These are phyloP conservation scores for Mormoops blainvillei DNA, from an alignment of 2,113 vertebrate genomes.

Conservation along the genomic window DNA sequence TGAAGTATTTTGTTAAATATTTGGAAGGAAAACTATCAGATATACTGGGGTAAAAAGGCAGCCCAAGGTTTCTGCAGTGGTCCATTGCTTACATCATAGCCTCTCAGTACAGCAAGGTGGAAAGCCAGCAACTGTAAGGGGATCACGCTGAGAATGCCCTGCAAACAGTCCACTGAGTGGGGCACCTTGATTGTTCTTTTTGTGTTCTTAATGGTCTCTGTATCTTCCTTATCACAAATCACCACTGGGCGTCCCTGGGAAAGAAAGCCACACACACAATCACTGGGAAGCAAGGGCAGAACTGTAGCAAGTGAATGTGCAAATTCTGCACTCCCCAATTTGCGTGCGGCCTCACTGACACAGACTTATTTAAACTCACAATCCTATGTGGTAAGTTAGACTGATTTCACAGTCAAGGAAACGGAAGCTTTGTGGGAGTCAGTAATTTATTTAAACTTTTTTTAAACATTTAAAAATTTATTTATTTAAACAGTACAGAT, in stretches of 20 bases:
- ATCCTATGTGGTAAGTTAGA: not conserved
- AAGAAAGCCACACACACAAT: not conserved
- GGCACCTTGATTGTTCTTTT: slow-evolving; percentile 95
- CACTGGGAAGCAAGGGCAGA: not conserved
- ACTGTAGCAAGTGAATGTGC: not conserved
- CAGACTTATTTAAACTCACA: not conserved
- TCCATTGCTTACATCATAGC: slow-evolving; percentile 89
- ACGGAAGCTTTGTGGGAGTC: not conserved
- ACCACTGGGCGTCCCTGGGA: slow-evolving; percentile 94
- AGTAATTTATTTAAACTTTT: not conserved
- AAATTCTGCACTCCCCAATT: not conserved
- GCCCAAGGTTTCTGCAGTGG: not conserved
- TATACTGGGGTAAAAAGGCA: not conserved
- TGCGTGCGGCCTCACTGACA: not conserved
- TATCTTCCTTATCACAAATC: slow-evolving; percentile 96
- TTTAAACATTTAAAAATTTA: too few species aligned
- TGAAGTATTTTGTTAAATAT: slow-evolving; percentile 25
- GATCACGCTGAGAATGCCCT: slow-evolving; percentile 96
- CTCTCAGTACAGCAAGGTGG: slow-evolving; percentile 95
- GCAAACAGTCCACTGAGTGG: slow-evolving; percentile 96
- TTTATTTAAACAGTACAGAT: not conserved
- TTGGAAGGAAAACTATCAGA: not conserved
- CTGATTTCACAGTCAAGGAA: not conserved
- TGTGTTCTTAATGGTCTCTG: slow-evolving; percentile 93
- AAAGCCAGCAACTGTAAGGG: slow-evolving; percentile 97